A percentile compares a stretch with the other conserved stretches of the same genome.
These are phyloP conservation scores for Acyrthosiphon pisum DNA, from an alignment of 1,140 invertebrate species.

Conservation along the genomic window DNA sequence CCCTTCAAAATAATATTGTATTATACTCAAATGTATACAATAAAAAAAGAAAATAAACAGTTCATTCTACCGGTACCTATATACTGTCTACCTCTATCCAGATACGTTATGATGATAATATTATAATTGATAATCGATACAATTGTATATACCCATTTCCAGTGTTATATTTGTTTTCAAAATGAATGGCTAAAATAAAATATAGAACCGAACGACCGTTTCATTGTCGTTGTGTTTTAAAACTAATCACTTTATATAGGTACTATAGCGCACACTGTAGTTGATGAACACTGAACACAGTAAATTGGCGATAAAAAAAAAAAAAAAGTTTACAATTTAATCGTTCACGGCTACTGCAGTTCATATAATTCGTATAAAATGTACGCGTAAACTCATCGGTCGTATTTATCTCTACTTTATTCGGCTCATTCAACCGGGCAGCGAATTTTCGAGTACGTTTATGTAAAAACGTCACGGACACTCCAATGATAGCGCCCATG, in stretches of 20 bases:
- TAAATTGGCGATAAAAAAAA: background rate
- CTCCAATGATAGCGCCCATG: background rate
- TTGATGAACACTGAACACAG: background rate
- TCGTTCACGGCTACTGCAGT: background rate
- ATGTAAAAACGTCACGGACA: constrained; percentile 37
- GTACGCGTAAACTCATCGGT: background rate
- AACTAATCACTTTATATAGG: background rate
- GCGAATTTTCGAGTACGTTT: background rate
- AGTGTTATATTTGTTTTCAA: background rate
- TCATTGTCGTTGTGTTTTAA: background rate
- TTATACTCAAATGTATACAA: background rate
- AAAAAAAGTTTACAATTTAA: background rate
- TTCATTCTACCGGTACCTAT: background rate
- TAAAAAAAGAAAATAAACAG: background rate
- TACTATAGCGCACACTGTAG: background rate
- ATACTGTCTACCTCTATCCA: background rate
- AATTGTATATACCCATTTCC: background rate
- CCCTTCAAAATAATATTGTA: background rate
- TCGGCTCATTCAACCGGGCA: background rate
- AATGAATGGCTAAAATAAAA: background rate
- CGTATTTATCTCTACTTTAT: constrained; percentile 17
- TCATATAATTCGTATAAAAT: background rate
- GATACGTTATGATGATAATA: background rate
- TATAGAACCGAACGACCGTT: background rate
- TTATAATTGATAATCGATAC: background rate